Base-by-base conservation (phyloP, 2,888 invertebrate species). In the Dasysyrphus tricinctus region DNA sequence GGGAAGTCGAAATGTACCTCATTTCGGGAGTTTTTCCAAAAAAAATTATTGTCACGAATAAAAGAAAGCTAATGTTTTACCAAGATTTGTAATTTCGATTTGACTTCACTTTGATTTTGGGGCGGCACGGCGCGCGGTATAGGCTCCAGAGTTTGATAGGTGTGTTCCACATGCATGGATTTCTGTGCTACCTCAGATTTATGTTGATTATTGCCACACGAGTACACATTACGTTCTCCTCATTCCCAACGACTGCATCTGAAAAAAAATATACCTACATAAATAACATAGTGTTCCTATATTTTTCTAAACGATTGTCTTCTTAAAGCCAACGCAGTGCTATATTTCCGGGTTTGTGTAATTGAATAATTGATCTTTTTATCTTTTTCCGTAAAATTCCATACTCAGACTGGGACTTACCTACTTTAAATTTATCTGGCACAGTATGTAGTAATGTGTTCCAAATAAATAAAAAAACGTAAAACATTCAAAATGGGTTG, bases 131-230 rank as follows among this genome's bases (percentile, higher is more conserved):
- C 34, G 49, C 49, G 49, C 19, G 19, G 37, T n/a, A 59, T 37
- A 54, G 44, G 49, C 67, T 59, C 49, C 44, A 44, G 34, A 59
- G 44, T 73, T 81, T 85, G 81, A 76, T 76, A 76, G 61, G 61
- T 73, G 89, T 91, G 90, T 91, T 91, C 90, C 91, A 91, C 89
- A 89, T 91, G 89, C 90, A 89, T 91, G 90, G 85, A 88, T 92
- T 91, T 91, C 90, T 91, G 89, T 91, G 92, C 88, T 90, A 90
- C 89, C 88, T 89, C 81, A 88, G 80, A 80, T 77, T 75, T 78
- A 89, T 91, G 86, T 83, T 61, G 78, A 85, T 85, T 81, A 56
- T 73, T 84, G 67, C 72, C 72, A 73, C 84, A 70, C 70, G 47
- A 47, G 63, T 61, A 80, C 77, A 80, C 49, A 70, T 29, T 34